Conservation (phyloP, 2,888 invertebrate species). For the Leucania comma region DNA sequence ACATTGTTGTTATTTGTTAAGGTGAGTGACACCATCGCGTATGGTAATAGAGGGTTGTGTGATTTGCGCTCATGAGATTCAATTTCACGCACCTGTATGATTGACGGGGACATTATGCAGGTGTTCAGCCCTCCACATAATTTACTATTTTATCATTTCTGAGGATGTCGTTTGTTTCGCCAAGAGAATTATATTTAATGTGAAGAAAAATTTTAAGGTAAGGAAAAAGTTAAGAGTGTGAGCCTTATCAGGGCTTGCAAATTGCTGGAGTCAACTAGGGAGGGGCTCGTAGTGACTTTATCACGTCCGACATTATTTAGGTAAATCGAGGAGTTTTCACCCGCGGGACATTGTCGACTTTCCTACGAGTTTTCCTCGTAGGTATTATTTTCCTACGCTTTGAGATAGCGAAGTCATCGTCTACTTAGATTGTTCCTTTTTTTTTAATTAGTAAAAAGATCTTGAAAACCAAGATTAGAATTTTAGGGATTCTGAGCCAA, state of each 20-base stretch:
- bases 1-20: constrained; percentile 43
- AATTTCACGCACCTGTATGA: constrained; percentile 87
- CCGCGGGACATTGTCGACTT: constrained; percentile 39
- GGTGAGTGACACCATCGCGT: constrained; percentile 74
- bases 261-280: constrained; percentile 53
- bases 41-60: constrained; percentile 82
- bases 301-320: constrained; percentile 59
- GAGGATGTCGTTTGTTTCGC: constrained; percentile 72
- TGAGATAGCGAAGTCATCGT: constrained; percentile 28
- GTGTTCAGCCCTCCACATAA: constrained; percentile 78
- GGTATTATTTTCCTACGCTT: neutral
- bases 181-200: constrained; percentile 59
- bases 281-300: constrained; percentile 53
- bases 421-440: neutral
- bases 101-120: constrained; percentile 87
- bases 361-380: constrained; percentile 43
- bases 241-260: constrained; percentile 55
- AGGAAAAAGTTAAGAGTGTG: constrained; percentile 47
- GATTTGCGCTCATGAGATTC: constrained; percentile 89
- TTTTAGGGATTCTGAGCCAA: neutral
- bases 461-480: neutral
- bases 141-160: constrained; percentile 82
- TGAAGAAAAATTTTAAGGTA: constrained; percentile 17
- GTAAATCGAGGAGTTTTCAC: constrained; percentile 51
- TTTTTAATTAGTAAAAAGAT: constrained; percentile 22